Conservation (phyloP, 2,797 vertebrate species). For the Setipinna tenuifilis region DNA sequence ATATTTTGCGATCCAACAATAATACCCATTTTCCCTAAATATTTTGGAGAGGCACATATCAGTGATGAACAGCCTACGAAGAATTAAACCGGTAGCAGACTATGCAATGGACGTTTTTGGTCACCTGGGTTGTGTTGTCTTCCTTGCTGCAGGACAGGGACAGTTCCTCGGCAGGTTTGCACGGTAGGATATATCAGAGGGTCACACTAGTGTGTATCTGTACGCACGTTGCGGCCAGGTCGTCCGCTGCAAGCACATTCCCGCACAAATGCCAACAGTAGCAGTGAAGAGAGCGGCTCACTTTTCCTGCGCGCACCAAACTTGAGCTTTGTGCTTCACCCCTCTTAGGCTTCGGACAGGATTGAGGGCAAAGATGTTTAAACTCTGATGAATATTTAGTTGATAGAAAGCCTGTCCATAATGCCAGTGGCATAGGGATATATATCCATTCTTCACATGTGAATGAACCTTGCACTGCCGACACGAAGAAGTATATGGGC, state of each 20-base stretch:
- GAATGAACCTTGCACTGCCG: background rate
- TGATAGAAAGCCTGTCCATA: background rate
- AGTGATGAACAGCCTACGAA: background rate
- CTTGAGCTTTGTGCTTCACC: conserved; percentile 71
- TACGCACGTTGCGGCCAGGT: conserved; percentile 80
- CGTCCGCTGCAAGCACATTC: conserved; percentile 84
- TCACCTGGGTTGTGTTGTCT: conserved; percentile 30
- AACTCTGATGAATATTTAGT: background rate
- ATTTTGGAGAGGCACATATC: background rate
- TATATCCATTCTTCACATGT: background rate
- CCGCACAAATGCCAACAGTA: conserved; percentile 84
- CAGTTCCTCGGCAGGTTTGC: conserved; percentile 66
- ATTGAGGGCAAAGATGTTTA: background rate
- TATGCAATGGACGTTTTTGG: background rate
- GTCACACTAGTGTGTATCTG: conserved; percentile 79
- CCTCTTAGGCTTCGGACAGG: conserved; percentile 61
- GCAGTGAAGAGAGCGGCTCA: conserved; percentile 78
- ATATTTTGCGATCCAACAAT: background rate
- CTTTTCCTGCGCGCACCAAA: conserved; percentile 77
- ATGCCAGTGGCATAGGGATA: background rate
- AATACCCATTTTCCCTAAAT: background rate
- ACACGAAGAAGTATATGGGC: background rate
- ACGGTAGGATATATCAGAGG: conserved; percentile 69
- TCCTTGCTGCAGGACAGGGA: conserved; percentile 35
- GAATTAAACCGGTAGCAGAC: background rate